Percentiles rank a stretch among this genome's conserved stretches.
Evolutionary conservation across 2,888 invertebrate species (phyloP).

Genomic region (Nymphalis polychloros): DNA sequence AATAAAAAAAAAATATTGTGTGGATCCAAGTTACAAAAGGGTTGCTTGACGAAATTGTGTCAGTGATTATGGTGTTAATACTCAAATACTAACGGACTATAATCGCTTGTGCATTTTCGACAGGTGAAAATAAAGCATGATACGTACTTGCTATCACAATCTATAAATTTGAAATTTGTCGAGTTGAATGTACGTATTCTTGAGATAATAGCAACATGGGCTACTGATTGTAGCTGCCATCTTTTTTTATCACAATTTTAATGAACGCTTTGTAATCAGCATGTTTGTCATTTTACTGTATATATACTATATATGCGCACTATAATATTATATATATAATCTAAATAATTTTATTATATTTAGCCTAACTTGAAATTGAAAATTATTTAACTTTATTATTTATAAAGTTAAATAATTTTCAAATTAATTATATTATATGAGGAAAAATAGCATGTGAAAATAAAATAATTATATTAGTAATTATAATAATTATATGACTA

Average conservation of each 20-base stretch:
- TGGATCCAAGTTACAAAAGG: conserved; percentile 17
- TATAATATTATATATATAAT: neutral
- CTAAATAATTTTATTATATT: no score
- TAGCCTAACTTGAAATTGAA: no score
- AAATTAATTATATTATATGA: no score
- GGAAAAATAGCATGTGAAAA: no score
- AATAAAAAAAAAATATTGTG: no score
- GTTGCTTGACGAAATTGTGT: conserved; percentile 8
- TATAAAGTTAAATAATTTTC: neutral
- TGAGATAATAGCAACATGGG: conserved; percentile 55
- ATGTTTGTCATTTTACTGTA: neutral
- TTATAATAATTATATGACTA: no score
- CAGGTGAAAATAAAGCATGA: conserved; percentile 22
- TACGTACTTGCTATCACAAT: conserved; percentile 45
- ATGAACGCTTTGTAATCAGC: conserved; percentile 12
- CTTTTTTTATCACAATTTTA: conserved; percentile 22
- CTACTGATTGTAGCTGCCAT: conserved; percentile 12
- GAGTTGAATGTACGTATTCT: conserved; percentile 68
- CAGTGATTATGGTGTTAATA: conserved; percentile 18
- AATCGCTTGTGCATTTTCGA: conserved; percentile 23
- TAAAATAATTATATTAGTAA: no score
- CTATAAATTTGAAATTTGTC: conserved; percentile 56
- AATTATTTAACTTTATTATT: no score
- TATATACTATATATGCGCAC: no score
- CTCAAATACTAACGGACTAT: neutral